Percentiles rank a stretch among this genome's conserved stretches.
phyloP scores from a whole-genome alignment of 1,140 invertebrate species.

The Aporrectodea caliginosa region DNA sequence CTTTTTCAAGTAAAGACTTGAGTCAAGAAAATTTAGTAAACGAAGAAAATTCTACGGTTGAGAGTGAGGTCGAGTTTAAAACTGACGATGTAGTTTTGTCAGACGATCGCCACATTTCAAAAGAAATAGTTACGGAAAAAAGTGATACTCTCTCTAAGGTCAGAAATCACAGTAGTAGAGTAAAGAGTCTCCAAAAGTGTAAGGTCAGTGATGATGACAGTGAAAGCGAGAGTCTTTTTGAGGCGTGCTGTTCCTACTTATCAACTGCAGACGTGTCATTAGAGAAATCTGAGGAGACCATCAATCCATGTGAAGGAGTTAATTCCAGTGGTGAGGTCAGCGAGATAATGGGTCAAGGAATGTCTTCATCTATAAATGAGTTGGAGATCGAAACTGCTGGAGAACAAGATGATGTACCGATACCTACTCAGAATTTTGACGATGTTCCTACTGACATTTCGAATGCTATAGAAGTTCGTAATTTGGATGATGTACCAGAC shows the following conservation, averaged over 20 bases:
- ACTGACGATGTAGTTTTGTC: too few species aligned
- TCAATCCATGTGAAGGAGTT: background rate
- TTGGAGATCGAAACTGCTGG: background rate
- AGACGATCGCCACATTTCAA: too few species aligned
- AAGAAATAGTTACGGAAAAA: too few species aligned
- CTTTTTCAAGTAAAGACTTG: too few species aligned
- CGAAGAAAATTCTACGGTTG: too few species aligned
- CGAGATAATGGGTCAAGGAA: background rate
- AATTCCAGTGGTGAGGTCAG: background rate
- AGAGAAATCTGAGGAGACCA: background rate
- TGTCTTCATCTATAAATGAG: background rate
- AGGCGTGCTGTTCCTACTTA: slow-evolving; percentile 11
- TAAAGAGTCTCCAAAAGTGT: too few species aligned
- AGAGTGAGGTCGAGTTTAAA: too few species aligned
- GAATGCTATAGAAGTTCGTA: too few species aligned
- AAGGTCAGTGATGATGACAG: background rate
- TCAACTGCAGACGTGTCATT: background rate
- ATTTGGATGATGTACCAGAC: too few species aligned
- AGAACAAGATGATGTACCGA: background rate
- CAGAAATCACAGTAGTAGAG: too few species aligned
- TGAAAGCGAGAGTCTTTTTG: slow-evolving; percentile 1
- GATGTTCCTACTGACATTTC: background rate
- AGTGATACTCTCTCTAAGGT: too few species aligned
- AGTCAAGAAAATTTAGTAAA: too few species aligned
- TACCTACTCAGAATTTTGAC: background rate